phyloP scores from a whole-genome alignment of 2,797 vertebrate genomes.

The Pelochelys cantorii region DNA sequence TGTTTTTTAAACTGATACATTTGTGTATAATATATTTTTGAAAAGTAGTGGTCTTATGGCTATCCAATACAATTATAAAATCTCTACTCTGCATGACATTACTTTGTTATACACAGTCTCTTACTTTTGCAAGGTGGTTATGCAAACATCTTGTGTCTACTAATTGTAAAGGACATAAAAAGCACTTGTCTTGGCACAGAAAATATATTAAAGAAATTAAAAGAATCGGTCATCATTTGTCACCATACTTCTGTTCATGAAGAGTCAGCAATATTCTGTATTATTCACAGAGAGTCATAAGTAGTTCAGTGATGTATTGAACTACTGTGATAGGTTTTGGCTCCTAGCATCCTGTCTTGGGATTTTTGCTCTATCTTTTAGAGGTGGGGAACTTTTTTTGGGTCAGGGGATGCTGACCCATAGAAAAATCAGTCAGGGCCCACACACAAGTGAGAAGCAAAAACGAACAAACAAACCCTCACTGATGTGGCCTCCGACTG shows the following conservation, averaged over 20 bases:
- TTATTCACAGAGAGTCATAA: slow-evolving; percentile 7
- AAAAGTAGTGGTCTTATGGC: slow-evolving; percentile 27
- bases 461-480: too few species aligned
- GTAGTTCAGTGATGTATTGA: slow-evolving; percentile 8
- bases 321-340: not conserved
- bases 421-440: too few species aligned
- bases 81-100: slow-evolving; percentile 28
- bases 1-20: slow-evolving; percentile 14
- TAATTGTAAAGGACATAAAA: slow-evolving; percentile 18
- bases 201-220: not conserved
- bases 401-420: too few species aligned
- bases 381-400: too few species aligned
- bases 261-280: not conserved
- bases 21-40: not conserved
- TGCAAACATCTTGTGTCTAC: slow-evolving; percentile 18
- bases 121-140: slow-evolving; percentile 55
- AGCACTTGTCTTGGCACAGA: not conserved
- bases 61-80: slow-evolving; percentile 42
- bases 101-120: slow-evolving; percentile 53
- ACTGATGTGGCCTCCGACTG: too few species aligned
- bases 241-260: not conserved
- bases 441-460: too few species aligned
- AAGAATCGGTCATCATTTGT: slow-evolving; percentile 4
- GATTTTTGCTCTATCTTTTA: not conserved
- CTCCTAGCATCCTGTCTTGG: not conserved